These are phyloP conservation scores for Stenotaenia linearis DNA, from an alignment of 2,888 invertebrate species.

Conservation along the genomic window DNA sequence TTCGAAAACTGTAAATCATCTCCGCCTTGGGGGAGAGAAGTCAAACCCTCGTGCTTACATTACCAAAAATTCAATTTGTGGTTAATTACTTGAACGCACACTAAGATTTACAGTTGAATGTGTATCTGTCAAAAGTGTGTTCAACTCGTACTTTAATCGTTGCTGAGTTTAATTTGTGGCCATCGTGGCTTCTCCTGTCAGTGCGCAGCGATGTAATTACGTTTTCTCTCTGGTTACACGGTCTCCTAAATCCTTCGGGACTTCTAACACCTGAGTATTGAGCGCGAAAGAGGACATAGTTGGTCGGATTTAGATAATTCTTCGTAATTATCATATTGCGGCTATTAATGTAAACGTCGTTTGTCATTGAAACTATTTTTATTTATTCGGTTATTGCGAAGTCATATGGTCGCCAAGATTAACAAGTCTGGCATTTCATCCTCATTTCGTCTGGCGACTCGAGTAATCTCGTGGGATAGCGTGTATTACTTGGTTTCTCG, in stretches of 20 bases:
- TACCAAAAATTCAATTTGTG: neutral
- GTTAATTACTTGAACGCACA: neutral
- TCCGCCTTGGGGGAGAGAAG: neutral
- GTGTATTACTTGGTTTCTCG: neutral
- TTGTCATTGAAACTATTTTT: neutral
- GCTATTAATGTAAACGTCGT: too few species aligned
- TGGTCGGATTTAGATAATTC: neutral
- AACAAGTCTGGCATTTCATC: too few species aligned
- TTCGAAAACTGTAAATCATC: neutral
- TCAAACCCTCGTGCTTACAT: neutral
- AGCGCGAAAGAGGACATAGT: neutral
- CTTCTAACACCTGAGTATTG: conserved; percentile 1
- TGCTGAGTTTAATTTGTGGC: neutral
- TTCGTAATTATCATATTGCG: neutral
- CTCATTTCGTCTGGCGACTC: too few species aligned
- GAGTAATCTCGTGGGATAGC: neutral
- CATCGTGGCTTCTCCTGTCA: conserved; percentile 4
- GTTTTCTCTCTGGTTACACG: neutral
- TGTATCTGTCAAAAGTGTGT: neutral
- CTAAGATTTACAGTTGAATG: neutral
- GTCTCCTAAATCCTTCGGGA: neutral
- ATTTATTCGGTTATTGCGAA: too few species aligned
- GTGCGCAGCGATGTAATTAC: neutral
- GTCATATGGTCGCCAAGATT: too few species aligned
- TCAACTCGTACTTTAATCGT: neutral